A percentile compares a stretch with the other conserved stretches of the same genome.
phyloP scores from a whole-genome alignment of 2,888 invertebrate species.

The Pasiphila rectangulata region DNA sequence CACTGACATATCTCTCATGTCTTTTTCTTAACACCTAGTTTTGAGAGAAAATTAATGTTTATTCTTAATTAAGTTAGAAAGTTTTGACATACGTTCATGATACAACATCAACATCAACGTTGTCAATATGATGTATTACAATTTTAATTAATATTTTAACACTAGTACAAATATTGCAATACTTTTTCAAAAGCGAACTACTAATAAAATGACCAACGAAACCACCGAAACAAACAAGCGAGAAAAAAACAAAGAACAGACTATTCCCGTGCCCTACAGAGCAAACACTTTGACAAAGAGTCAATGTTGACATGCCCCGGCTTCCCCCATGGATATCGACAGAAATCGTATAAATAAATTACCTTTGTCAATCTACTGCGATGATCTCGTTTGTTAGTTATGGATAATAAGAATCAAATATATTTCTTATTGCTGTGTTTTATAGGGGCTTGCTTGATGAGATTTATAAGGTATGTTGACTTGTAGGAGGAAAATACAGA shows the following conservation, averaged over 20 bases:
- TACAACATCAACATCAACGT: too few relatives aligned
- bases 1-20: too few relatives aligned
- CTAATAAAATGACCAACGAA: constrained; percentile 1
- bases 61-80: too few relatives aligned
- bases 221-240: neutral
- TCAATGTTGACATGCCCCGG: constrained; percentile 67
- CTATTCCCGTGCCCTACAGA: constrained; percentile 43
- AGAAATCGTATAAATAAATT: constrained; percentile 77
- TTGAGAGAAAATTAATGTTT: too few relatives aligned
- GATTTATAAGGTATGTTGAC: constrained; percentile 25
- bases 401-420: constrained; percentile 31
- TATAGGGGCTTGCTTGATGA: constrained; percentile 14
- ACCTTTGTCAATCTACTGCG: constrained; percentile 65
- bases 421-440: constrained; percentile 27
- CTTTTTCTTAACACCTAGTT: too few relatives aligned
- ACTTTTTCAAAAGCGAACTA: neutral
- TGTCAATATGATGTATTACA: too few relatives aligned
- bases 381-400: constrained; percentile 46
- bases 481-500: constrained; percentile 6
- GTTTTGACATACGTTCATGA: too few relatives aligned
- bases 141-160: too few relatives aligned
- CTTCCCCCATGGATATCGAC: constrained; percentile 49
- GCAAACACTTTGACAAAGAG: constrained; percentile 73
- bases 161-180: too few relatives aligned
- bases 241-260: constrained; percentile 34